Evolutionary conservation across 2,888 invertebrate species (phyloP).

Genomic region (Steromphala cineraria): DNA sequence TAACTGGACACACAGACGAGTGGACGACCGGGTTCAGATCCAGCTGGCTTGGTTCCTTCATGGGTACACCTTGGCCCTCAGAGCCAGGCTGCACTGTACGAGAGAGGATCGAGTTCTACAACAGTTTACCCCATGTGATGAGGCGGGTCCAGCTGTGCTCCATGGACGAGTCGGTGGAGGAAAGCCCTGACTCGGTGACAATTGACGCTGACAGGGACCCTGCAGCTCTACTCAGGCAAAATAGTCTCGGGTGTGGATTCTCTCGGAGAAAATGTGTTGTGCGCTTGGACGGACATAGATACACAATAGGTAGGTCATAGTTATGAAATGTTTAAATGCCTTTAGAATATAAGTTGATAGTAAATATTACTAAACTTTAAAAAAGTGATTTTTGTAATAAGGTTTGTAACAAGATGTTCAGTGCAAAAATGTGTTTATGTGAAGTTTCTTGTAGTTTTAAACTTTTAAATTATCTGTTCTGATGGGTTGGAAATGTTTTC

Average conservation of each 20-base stretch:
- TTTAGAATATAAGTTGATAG: no score
- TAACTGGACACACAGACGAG: no score
- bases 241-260: conserved; percentile 42
- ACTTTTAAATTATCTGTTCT: no score
- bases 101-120: not conserved
- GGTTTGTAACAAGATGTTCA: no score
- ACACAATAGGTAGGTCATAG: conserved; percentile 86
- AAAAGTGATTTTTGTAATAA: no score
- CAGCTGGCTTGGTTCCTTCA: not conserved
- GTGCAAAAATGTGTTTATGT: no score
- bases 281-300: conserved; percentile 89
- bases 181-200: conserved; percentile 23
- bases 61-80: not conserved
- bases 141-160: not conserved
- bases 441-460: no score
- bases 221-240: conserved; percentile 35
- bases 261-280: conserved; percentile 81
- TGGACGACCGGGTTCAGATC: not conserved
- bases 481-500: no score
- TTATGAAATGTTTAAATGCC: no score
- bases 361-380: no score
- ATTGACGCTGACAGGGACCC: conserved; percentile 22
- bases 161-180: not conserved
- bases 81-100: not conserved
- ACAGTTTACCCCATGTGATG: not conserved